phyloP scores from a whole-genome alignment of 2,113 vertebrate species.

The Bufo bufo region DNA sequence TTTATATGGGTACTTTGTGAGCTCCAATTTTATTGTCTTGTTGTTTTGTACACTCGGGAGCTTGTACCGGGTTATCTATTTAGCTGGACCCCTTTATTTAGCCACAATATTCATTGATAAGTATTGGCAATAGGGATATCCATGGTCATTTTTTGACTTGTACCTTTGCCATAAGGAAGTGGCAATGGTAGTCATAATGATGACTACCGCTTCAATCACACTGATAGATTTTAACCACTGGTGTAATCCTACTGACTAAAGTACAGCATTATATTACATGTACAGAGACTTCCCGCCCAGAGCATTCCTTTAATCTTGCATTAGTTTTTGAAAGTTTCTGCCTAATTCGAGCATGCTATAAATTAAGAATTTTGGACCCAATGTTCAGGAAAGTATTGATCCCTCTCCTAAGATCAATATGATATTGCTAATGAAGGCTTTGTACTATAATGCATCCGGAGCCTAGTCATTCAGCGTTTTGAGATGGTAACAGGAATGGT shows the following conservation, averaged over 20 bases:
- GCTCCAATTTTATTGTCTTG: no score
- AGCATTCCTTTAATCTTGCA: background rate
- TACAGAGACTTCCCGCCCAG: background rate
- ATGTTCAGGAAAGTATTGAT: conserved; percentile 25
- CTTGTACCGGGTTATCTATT: no score
- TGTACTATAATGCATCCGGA: conserved; percentile 18
- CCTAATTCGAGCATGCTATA: background rate
- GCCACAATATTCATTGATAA: no score
- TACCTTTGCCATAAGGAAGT: no score
- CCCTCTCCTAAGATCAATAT: background rate
- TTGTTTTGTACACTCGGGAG: no score
- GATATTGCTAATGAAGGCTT: conserved; percentile 14
- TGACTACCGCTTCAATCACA: no score
- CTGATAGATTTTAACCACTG: background rate
- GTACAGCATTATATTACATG: background rate
- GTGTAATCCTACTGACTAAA: background rate
- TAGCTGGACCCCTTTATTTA: no score
- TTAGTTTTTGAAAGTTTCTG: conserved; percentile 3
- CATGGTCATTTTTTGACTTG: no score
- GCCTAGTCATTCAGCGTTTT: background rate
- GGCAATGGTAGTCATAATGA: no score
- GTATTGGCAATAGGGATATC: no score
- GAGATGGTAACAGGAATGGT: background rate
- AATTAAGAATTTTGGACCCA: background rate
- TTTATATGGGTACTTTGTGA: no score